A percentile compares a stretch with the other conserved stretches of the same genome.
Evolutionary conservation across 2,888 invertebrate genomes (phyloP).

Genomic region (Amiota minor): DNA sequence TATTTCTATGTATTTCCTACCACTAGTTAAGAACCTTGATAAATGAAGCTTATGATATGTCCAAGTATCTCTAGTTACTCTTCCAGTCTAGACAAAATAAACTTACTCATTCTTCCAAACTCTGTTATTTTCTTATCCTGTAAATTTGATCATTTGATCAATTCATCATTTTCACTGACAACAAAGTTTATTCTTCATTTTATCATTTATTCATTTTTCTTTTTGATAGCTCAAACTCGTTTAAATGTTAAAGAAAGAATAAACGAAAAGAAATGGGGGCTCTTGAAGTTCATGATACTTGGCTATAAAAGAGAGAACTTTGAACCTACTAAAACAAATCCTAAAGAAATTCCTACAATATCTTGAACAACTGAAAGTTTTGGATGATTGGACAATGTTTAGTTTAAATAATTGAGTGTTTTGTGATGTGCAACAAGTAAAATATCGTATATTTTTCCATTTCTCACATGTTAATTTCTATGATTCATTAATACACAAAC

Average conservation of each 20-base stretch:
- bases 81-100: too few species aligned
- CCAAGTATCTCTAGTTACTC: too few species aligned
- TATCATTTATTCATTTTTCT: constrained; percentile 6
- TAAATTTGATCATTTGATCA: too few species aligned
- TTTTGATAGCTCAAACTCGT: background rate
- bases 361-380: too few species aligned
- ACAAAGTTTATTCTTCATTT: background rate
- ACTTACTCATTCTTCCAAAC: too few species aligned
- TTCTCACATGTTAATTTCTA: background rate
- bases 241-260: constrained; percentile 59
- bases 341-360: background rate
- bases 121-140: too few species aligned
- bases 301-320: background rate
- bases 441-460: background rate
- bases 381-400: too few species aligned
- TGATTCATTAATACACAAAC: background rate
- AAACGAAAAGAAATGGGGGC: constrained; percentile 58
- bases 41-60: too few species aligned
- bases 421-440: background rate
- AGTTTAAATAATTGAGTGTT: background rate
- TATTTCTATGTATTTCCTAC: too few species aligned
- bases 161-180: too few species aligned
- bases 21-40: too few species aligned
- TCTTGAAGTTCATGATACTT: constrained; percentile 57
- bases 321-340: background rate